Base-by-base conservation (phyloP, 2,797 vertebrate genomes). In the Cyprinella venusta region DNA sequence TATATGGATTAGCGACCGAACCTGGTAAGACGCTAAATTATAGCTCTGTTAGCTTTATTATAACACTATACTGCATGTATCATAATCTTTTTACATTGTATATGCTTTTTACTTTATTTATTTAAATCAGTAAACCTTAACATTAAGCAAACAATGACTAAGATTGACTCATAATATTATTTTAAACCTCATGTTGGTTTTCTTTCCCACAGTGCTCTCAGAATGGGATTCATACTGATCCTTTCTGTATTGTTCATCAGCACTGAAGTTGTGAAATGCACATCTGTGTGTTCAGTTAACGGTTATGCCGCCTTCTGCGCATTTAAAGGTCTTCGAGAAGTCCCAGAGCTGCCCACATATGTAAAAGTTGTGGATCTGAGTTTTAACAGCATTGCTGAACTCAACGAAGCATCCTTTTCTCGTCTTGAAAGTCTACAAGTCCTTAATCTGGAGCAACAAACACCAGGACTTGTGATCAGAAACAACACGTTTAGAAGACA, bases 401-500 rank as follows among this genome's bases (percentile, higher is more conserved):
- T 98, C 76, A 94, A 93, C 48, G 81, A 87, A 48, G 72, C 88
- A 0, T 96, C 94, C 0, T 95, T 99, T 79, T 89, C 88, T 15
- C 72, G 88, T 72, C 90, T 96, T 63, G 88, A 90, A 33, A 78
- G 79, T 74, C 90, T 98, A 67, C 3, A 64, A 0, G 0, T 89
- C 4, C 71, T 98, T 61, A 90, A 93, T 80, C 90, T 98, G 0
- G 92, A 94, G n/a, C 97, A 98, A 69, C 0, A 12, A 0, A 88
- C 88, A 1, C 24, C 0, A 36, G 75, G 80, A n/a, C 87, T 98
- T 4, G 75, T 82, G 9, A 89, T 97, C 42, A 90, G 88, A 82
- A 93, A 89, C 87, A 91, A 94, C n/a, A 91, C 96, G 2, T 98
- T 98, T 90, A 91, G 88, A 80, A 90, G 93, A 59, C 89, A 96